phyloP scores from a whole-genome alignment of 1,140 invertebrate genomes.

The Drosophila asahinai region DNA sequence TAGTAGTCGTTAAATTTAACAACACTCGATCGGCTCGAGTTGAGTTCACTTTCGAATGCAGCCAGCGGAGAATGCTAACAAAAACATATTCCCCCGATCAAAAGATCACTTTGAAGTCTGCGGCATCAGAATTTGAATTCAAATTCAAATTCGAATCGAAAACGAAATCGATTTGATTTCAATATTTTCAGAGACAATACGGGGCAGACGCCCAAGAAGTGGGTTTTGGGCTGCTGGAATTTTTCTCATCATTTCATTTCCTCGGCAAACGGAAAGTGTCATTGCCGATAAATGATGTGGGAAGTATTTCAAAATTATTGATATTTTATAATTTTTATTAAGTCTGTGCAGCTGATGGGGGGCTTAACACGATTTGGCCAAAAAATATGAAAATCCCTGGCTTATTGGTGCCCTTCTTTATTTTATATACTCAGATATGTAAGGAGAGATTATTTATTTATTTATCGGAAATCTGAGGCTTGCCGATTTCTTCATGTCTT shows the following conservation, averaged over 20 bases:
- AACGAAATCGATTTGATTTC: conserved; percentile 29
- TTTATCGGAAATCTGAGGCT: not conserved
- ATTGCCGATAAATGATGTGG: not conserved
- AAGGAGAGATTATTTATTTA: too few species aligned
- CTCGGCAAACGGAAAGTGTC: not conserved
- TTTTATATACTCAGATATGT: not conserved
- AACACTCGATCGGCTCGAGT: conserved; percentile 43
- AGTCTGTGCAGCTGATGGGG: not conserved
- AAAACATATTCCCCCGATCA: conserved; percentile 54
- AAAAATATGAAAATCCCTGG: conserved; percentile 10
- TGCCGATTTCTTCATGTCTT: not conserved
- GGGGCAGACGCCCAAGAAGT: not conserved
- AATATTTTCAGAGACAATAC: conserved; percentile 49
- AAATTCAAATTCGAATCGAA: conserved; percentile 8
- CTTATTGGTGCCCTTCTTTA: conserved; percentile 13
- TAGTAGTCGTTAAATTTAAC: conserved; percentile 33
- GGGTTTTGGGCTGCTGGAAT: not conserved
- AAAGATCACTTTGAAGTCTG: conserved; percentile 58
- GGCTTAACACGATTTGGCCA: not conserved
- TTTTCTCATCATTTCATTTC: not conserved
- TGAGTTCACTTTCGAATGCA: conserved; percentile 57
- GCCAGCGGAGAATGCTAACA: conserved; percentile 28
- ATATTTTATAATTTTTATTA: conserved; percentile 4
- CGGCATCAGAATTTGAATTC: conserved; percentile 15
- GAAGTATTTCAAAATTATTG: conserved; percentile 16